These are phyloP conservation scores for Elaeidobius kamerunicus DNA, from an alignment of 2,888 invertebrate species.

Conservation along the genomic window DNA sequence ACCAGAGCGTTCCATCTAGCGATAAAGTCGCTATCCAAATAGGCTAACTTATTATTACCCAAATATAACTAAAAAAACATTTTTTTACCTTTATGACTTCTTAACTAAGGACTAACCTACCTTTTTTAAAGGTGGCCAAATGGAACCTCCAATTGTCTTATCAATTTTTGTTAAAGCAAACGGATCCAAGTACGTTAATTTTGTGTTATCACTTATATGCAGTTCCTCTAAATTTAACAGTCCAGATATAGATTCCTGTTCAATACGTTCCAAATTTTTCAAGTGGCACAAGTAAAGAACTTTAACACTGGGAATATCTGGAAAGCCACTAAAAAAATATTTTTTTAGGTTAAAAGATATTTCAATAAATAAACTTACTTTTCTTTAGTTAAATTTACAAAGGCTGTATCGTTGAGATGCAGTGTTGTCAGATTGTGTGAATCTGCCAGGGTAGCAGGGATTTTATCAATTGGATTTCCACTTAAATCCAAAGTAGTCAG, in stretches of 20 bases:
- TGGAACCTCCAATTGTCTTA: constrained; percentile 57
- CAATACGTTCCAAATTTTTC: constrained; percentile 58
- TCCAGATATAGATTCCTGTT: constrained; percentile 55
- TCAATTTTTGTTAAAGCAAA: constrained; percentile 54
- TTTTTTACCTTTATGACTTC: too few species aligned
- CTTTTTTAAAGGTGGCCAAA: constrained; percentile 65
- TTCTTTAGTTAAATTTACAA: constrained; percentile 53
- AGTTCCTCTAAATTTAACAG: constrained; percentile 58
- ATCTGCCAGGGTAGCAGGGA: constrained; percentile 62
- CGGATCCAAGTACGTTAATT: constrained; percentile 56
- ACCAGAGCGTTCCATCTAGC: constrained; percentile 69
- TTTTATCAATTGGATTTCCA: constrained; percentile 52
- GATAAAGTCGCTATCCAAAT: constrained; percentile 62
- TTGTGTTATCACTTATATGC: constrained; percentile 62
- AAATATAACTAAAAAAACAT: constrained; percentile 64
- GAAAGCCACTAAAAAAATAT: constrained; percentile 59
- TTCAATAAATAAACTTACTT: constrained; percentile 37
- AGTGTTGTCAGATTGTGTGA: constrained; percentile 60
- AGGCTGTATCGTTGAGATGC: constrained; percentile 68
- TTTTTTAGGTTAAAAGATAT: not conserved
- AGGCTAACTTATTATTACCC: constrained; percentile 67
- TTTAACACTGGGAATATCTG: constrained; percentile 58
- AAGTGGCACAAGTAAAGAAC: constrained; percentile 69
- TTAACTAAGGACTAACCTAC: too few species aligned
- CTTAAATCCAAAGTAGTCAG: constrained; percentile 65